A percentile compares a stretch with the other conserved stretches of the same genome.
phyloP scores from a whole-genome alignment of 2,888 invertebrate species.

The Eristalinus aeneus region DNA sequence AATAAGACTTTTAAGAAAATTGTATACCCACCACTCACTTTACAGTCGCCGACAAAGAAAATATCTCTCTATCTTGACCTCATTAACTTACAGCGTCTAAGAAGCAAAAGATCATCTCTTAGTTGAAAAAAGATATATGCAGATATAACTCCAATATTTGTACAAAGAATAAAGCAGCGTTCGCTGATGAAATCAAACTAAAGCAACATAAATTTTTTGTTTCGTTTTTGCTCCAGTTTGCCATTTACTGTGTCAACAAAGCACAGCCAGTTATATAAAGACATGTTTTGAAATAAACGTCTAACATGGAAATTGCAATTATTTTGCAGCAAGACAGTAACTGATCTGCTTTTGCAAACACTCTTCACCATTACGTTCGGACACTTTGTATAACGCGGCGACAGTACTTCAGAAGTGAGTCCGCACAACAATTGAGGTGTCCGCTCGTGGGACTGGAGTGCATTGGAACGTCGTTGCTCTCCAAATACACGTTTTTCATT shows the following conservation, averaged over 20 bases:
- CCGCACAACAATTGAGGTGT: constrained; percentile 8
- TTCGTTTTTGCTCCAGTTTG: constrained; percentile 15
- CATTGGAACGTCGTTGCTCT: constrained; percentile 13
- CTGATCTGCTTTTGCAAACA: constrained; percentile 40
- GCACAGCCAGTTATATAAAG: constrained; percentile 33
- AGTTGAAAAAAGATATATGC: not conserved
- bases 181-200: constrained; percentile 10
- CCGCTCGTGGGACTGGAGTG: constrained; percentile 16
- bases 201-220: not conserved
- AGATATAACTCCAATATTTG: not conserved
- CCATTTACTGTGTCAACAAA: constrained; percentile 6
- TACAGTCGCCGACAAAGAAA: not conserved
- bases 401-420: not conserved
- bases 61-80: not conserved
- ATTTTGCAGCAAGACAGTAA: constrained; percentile 28
- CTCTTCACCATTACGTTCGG: not conserved
- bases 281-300: constrained; percentile 29
- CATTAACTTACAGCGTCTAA: not conserved
- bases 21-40: not conserved
- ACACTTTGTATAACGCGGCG: constrained; percentile 4
- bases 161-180: constrained; percentile 3
- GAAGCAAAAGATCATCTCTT: not conserved
- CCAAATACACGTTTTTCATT: constrained; percentile 27
- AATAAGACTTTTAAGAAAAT: not conserved
- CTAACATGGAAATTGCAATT: constrained; percentile 12